A percentile compares a stretch with the other conserved stretches of the same genome.
Evolutionary conservation across 1,140 invertebrate species (phyloP).

Genomic region (Lerema accius): DNA sequence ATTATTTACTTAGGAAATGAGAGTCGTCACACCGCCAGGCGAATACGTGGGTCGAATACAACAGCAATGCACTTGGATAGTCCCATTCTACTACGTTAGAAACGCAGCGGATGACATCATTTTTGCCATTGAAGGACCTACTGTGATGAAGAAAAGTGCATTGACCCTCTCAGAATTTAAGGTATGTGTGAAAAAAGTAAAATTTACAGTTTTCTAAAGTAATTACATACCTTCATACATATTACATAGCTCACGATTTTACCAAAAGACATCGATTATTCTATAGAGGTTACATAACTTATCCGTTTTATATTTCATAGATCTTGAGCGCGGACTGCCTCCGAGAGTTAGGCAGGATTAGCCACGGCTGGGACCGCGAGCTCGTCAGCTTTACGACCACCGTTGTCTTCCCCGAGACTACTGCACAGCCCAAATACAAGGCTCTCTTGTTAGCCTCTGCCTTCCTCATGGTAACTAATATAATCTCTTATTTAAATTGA

Average conservation of each 20-base stretch:
- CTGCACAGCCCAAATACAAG: slow-evolving; percentile 82
- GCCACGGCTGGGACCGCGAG: slow-evolving; percentile 83
- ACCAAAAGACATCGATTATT: no score
- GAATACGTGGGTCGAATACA: slow-evolving; percentile 83
- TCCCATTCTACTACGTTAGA: slow-evolving; percentile 80
- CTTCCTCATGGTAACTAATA: slow-evolving; percentile 81
- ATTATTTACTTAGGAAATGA: slow-evolving; percentile 74
- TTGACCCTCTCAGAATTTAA: slow-evolving; percentile 67
- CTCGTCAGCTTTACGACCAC: slow-evolving; percentile 81
- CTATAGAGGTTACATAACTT: no score
- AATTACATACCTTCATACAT: neutral
- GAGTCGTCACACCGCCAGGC: slow-evolving; percentile 82
- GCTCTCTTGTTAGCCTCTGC: slow-evolving; percentile 82
- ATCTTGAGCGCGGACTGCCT: slow-evolving; percentile 76
- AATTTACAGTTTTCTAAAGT: no score
- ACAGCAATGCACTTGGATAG: slow-evolving; percentile 80
- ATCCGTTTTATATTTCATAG: slow-evolving; percentile 42
- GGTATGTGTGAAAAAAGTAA: slow-evolving; percentile 39
- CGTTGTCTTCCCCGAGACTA: slow-evolving; percentile 75
- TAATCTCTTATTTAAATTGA: no score
- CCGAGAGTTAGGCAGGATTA: slow-evolving; percentile 82
- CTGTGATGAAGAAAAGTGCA: slow-evolving; percentile 52
- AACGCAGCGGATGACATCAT: slow-evolving; percentile 77
- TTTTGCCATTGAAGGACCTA: slow-evolving; percentile 83
- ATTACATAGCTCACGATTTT: no score